phyloP scores from a whole-genome alignment of 23 tunicate species.

The Diplosoma virens region DNA sequence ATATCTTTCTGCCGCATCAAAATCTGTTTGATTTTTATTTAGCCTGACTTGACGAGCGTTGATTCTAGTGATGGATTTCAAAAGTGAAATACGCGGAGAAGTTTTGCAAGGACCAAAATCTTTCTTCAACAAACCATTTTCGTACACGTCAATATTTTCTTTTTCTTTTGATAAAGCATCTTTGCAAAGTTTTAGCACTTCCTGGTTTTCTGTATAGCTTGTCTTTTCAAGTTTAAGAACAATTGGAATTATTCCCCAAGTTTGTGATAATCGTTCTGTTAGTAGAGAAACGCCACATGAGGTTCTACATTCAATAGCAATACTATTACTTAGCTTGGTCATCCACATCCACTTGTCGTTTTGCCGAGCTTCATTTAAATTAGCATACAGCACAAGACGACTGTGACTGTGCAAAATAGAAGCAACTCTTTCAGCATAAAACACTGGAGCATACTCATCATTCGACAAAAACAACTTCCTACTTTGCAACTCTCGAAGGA shows the following conservation, averaged over 20 bases:
- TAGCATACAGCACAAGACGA: not conserved
- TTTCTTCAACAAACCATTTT: constrained; percentile 27
- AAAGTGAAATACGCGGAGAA: not conserved
- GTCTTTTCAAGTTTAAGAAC: not conserved
- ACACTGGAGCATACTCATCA: not conserved
- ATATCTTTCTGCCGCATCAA: not conserved
- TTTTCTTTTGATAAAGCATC: too few relatives aligned
- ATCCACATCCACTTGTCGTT: not conserved
- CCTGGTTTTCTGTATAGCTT: too few relatives aligned
- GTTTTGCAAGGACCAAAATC: constrained; percentile 3
- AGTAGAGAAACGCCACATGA: not conserved
- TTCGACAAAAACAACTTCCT: not conserved
- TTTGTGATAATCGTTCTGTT: not conserved
- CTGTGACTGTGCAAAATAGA: constrained; percentile 26
- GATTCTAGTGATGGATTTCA: not conserved
- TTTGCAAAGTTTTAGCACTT: too few relatives aligned
- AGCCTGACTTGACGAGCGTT: not conserved
- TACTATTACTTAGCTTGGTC: not conserved
- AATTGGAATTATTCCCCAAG: not conserved
- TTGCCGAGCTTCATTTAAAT: not conserved
- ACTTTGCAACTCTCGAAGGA: not conserved
- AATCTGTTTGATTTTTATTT: not conserved
- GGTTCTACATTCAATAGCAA: not conserved
- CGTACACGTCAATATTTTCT: too few relatives aligned
- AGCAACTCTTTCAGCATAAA: constrained; percentile 26